phyloP scores from a whole-genome alignment of 2,888 invertebrate genomes.

The Drosophila pegasa region DNA sequence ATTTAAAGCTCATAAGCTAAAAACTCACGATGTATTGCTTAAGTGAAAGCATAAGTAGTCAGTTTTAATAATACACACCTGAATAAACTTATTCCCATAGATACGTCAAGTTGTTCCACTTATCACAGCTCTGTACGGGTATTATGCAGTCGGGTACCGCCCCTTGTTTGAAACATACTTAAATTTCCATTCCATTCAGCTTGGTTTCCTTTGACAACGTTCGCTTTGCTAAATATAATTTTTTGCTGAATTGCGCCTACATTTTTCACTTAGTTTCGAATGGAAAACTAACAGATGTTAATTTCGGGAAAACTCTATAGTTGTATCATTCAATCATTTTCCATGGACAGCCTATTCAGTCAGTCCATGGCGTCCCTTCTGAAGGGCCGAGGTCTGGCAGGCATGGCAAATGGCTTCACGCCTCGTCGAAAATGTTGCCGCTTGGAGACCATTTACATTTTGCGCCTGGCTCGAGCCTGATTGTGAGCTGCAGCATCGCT shows the following conservation, averaged over 20 bases:
- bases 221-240: not conserved
- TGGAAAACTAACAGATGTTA: constrained; percentile 5
- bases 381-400: not conserved
- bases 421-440: constrained; percentile 51
- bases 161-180: no score
- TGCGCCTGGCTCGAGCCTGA: constrained; percentile 30
- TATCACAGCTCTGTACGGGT: no score
- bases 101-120: not conserved
- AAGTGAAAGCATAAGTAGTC: not conserved
- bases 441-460: constrained; percentile 62
- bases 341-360: constrained; percentile 12
- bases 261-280: not conserved
- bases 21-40: not conserved
- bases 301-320: constrained; percentile 8
- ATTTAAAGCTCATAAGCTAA: not conserved
- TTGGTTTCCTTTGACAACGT: not conserved
- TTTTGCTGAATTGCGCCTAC: not conserved
- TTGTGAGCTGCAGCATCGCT: constrained; percentile 33
- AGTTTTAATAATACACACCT: not conserved
- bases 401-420: constrained; percentile 55
- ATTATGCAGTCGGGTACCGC: not conserved
- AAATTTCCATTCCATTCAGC: not conserved
- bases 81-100: not conserved
- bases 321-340: constrained; percentile 29
- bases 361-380: not conserved